Base-by-base conservation (phyloP, 2,797 vertebrate genomes). In the Arrhamphus sclerolepis region DNA sequence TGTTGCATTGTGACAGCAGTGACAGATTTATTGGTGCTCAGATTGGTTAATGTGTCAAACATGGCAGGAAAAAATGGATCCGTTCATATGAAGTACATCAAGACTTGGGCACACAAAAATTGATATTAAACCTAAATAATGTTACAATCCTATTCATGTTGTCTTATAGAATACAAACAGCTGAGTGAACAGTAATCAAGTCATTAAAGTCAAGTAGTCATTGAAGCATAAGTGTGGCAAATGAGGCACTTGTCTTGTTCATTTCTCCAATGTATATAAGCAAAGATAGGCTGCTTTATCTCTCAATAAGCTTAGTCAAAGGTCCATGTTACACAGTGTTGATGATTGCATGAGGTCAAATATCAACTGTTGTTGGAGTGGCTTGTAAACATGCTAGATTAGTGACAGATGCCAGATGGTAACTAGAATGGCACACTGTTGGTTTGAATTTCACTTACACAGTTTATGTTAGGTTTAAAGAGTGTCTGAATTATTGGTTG, bases 281-380 rank as follows among this genome's bases (percentile, higher is more conserved):
- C 53, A 63, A 56, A 29, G 58, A 43, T 39, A 66, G 31, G 40
- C 31, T 46, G 26, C 17, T 75, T 92, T 91, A 91, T 92, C 41
- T 83, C 18, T 62, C 24, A 54, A 48, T 41, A 57, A 75, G 60
- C 31, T 63, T 62, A 73, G 78, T 55, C 89, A 87, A 92, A 92
- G 78, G 86, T 91, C 80, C 72, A 66, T 56, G 38, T 82, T 82
- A 52, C 76, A 77, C 11, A 51, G 44, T 51, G 60, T 22, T 65
- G 55, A 58, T 68, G 44, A 77, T 71, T 63, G 38, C 18, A 57
- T 48, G 66, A 66, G 62, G 67, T 85, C 60, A 81, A 58, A 67
- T 56, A 67, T 73, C 62, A 81, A 22, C 7, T 62, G 46, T 59
- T 56, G 17, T 13, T 60, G 6, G 3, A 38, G 29, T 54, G 59